Percentiles rank a stretch among this genome's conserved stretches.
Conservation (phyloP, 2,797 vertebrate species). For the Sylvia borin region DNA sequence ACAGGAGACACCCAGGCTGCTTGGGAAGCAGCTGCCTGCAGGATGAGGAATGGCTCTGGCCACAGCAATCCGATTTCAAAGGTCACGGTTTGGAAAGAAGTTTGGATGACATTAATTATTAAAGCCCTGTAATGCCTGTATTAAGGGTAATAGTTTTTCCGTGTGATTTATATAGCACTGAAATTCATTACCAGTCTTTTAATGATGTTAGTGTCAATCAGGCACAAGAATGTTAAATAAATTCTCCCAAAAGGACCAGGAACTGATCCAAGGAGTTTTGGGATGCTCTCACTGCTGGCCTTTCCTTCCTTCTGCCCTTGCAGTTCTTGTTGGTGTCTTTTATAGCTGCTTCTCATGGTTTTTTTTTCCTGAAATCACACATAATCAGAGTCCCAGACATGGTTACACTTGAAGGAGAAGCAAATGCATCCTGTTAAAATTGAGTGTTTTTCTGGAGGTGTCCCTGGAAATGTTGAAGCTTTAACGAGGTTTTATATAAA, state of each 20-base stretch:
- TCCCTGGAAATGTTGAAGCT: not conserved
- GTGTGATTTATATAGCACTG: constrained; percentile 14
- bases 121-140: not conserved
- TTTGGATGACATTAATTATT: constrained; percentile 35
- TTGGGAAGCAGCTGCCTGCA: not conserved
- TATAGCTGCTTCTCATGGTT: not conserved
- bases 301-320: not conserved
- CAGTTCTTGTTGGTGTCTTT: not conserved
- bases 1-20: not conserved
- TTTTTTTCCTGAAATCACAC: not conserved
- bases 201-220: not conserved
- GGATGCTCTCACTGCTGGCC: not conserved
- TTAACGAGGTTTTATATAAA: not conserved
- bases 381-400: not conserved
- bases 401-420: not conserved
- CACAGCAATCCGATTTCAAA: not conserved
- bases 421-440: not conserved
- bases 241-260: not conserved
- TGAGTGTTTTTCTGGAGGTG: not conserved
- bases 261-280: not conserved
- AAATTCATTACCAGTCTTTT: constrained; percentile 24
- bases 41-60: not conserved
- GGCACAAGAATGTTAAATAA: not conserved
- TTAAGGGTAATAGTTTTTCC: not conserved
- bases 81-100: constrained; percentile 22